Conservation (phyloP, 1,140 invertebrate genomes). For the Scylla paramamosain region DNA sequence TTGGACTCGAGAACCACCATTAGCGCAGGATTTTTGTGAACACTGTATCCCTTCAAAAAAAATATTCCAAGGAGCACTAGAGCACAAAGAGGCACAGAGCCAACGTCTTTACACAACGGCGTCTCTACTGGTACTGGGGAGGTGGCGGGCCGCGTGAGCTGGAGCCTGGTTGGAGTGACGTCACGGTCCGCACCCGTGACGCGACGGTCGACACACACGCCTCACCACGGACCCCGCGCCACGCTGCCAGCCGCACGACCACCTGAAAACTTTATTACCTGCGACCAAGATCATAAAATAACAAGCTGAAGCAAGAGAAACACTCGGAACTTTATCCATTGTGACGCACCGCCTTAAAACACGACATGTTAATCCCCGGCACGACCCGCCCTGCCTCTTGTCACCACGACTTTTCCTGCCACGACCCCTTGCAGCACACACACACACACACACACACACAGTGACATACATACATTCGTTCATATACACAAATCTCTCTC, state of each 20-base stretch:
- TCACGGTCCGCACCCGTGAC: constrained; percentile 66
- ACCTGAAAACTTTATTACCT: neutral
- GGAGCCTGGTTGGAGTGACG: constrained; percentile 60
- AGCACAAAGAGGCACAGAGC: constrained; percentile 47
- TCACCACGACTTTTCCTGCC: neutral
- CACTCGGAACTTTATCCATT: neutral
- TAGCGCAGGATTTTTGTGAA: constrained; percentile 75
- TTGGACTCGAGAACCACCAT: constrained; percentile 94
- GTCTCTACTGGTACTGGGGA: constrained; percentile 71
- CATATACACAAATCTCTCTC: neutral
- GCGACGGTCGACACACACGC: constrained; percentile 59
- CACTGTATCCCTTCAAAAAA: constrained; percentile 70
- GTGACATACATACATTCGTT: too few relatives aligned
- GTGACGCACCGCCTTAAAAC: neutral
- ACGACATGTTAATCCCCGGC: neutral
- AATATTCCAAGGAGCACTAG: constrained; percentile 60
- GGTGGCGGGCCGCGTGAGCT: constrained; percentile 63
- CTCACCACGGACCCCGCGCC: neutral
- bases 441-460: too few relatives aligned
- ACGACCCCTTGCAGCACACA: too few relatives aligned
- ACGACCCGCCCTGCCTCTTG: neutral
- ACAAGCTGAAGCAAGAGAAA: constrained; percentile 40
- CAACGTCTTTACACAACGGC: constrained; percentile 52
- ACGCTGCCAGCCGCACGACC: constrained; percentile 61
- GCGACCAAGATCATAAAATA: constrained; percentile 15